A percentile compares a stretch with the other conserved stretches of the same genome.
Conservation (phyloP, 1,140 invertebrate species). For the Bursaphelenchus mucronatus region DNA sequence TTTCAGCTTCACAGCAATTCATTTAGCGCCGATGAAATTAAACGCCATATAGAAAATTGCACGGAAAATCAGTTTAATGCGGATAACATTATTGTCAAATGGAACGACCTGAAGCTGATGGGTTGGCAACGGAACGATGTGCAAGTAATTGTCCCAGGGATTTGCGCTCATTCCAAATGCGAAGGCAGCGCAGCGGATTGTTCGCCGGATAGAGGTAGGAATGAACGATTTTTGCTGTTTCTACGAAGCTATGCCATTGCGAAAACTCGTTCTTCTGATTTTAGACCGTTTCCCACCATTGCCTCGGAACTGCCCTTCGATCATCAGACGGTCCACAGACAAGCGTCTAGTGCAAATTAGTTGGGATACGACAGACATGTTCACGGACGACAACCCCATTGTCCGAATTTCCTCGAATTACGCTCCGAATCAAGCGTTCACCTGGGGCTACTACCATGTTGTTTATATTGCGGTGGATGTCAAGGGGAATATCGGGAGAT, state of each 20-base stretch:
- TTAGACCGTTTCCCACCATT: constrained; percentile 8
- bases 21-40: not conserved
- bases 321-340: not conserved
- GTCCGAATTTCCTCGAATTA: constrained; percentile 12
- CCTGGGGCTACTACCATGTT: constrained; percentile 17
- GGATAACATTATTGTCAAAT: constrained; percentile 7
- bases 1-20: not conserved
- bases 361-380: constrained; percentile 2
- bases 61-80: not conserved
- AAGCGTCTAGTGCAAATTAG: not conserved
- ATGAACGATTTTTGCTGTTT: too few species aligned
- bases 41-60: too few species aligned
- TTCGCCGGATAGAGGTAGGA: constrained; percentile 8
- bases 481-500: constrained; percentile 8
- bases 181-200: not conserved
- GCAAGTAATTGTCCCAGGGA: not conserved
- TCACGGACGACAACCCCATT: constrained; percentile 10
- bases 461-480: constrained; percentile 13
- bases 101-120: constrained; percentile 1
- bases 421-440: not conserved
- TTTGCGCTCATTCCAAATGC: constrained; percentile 10
- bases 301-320: not conserved
- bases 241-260: too few species aligned
- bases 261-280: too few species aligned
- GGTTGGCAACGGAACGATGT: constrained; percentile 8